A percentile compares a stretch with the other conserved stretches of the same genome.
Conservation (phyloP, 2,888 invertebrate species). For the Campoplex capitator region DNA sequence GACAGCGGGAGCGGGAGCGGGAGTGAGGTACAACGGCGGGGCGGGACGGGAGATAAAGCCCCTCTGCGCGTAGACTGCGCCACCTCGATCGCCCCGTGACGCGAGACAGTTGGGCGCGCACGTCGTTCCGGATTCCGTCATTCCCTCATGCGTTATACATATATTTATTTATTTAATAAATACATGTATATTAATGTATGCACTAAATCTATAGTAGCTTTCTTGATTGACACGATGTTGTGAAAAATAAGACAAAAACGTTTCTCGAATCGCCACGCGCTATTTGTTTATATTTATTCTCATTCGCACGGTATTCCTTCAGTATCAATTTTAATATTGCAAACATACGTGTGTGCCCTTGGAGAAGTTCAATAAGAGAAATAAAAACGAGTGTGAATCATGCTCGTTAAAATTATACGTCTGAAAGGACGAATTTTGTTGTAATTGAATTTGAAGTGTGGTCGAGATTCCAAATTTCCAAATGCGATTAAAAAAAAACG, state of each 20-base stretch:
- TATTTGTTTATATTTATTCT: neutral
- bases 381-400: neutral
- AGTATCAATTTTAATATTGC: neutral
- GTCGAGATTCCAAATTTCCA: neutral
- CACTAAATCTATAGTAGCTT: neutral
- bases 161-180: neutral
- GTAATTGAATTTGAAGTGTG: neutral
- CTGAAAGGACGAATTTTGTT: neutral
- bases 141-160: slow-evolving; percentile 41
- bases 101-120: slow-evolving; percentile 67
- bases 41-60: slow-evolving; percentile 17
- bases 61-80: slow-evolving; percentile 52
- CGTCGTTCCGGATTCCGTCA: slow-evolving; percentile 64
- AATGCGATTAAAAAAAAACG: neutral
- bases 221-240: slow-evolving; percentile 5
- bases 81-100: slow-evolving; percentile 61
- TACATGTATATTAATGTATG: neutral
- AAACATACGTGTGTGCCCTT: neutral
- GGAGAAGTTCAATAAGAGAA: neutral
- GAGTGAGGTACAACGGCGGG: slow-evolving; percentile 4
- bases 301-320: neutral
- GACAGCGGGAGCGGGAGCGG: slow-evolving; percentile 36
- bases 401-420: neutral
- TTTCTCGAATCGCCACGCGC: neutral
- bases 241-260: slow-evolving; percentile 5